Base-by-base conservation (phyloP, 2,888 invertebrate genomes). In the Balanococcus diminutus region DNA sequence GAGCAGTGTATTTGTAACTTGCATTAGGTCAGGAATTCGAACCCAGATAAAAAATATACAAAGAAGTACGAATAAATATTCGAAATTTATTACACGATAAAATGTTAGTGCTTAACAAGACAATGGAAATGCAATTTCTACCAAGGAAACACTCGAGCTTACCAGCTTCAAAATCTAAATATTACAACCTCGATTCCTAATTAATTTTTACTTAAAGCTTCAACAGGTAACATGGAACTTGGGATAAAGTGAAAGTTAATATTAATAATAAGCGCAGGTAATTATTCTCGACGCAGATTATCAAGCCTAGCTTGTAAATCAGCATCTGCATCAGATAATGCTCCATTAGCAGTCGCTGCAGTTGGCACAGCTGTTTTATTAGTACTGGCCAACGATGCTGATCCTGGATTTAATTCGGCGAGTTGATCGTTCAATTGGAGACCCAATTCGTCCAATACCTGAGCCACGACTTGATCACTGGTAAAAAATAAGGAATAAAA, bases 391-490 rank as follows among this genome's bases (percentile, higher is more conserved):
- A 92, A 91, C 56, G 94, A 88, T 0, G 92, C 91, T 14, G 92
- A 93, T 16, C 92, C 91, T 0, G 94, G 92, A 1, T 98, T 98
- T 88, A 99, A 91, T 67, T 96, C 97, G 39, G 96, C 96, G 87
- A 99, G 91, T 90, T 96, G 95, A 90, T 98, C 98, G 87, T 94
- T 95, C 89, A 99, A 92, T 91, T 99, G 98, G 87, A 99, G 92
- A 39, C 99, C 99, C 88, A 99, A 91, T 91, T 99, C 99, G 90
- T 99, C 99, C 89, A 99, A 91, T 86, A 99, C 98, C 93, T 99
- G 98, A 1, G 95, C 93, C 42, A 99, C 98, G 88, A 98, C 94
- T 82, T 96, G 96, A 91, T 98, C 97, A 89, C 97, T 96, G 90
- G 22, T 6, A 46, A 86, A 72, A 82, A 36, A 81, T 87, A n/a